These are phyloP conservation scores for Cariama cristata DNA, from an alignment of 2,113 vertebrate species.

Conservation along the genomic window DNA sequence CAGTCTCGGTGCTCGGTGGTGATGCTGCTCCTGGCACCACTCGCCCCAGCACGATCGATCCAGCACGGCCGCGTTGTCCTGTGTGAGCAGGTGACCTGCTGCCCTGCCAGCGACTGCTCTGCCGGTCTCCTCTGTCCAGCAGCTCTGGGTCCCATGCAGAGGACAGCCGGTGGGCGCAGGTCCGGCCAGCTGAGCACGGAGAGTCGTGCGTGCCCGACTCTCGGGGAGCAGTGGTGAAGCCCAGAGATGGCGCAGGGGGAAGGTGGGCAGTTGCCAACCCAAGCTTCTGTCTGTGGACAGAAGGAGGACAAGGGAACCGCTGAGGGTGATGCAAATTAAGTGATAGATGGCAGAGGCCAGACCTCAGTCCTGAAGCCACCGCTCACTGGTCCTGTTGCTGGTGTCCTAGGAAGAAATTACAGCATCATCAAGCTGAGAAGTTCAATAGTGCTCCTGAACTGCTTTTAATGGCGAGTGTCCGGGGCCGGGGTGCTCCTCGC, in stretches of 20 bases:
- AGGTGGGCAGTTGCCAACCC: neutral
- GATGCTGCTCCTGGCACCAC: neutral
- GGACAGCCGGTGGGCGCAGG: neutral
- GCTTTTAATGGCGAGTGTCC: neutral
- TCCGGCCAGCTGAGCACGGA: neutral
- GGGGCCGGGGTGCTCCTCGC: neutral
- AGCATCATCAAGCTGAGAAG: neutral
- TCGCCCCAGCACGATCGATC: accelerated
- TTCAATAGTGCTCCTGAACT: no score
- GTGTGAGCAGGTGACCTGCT: neutral
- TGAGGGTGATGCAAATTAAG: neutral
- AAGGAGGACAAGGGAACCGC: neutral
- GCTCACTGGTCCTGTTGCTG: neutral
- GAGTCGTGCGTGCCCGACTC: neutral
- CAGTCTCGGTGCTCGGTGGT: accelerated
- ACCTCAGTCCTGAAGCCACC: neutral
- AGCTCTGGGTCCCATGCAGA: neutral
- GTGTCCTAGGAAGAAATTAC: neutral
- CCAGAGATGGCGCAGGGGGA: accelerated
- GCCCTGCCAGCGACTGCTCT: neutral
- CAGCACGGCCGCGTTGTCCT: neutral
- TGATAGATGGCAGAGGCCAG: neutral
- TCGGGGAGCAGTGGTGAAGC: neutral
- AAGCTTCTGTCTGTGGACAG: neutral
- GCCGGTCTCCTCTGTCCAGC: accelerated